These are phyloP conservation scores for Nibea albiflora DNA, from an alignment of 2,113 vertebrate genomes.

Conservation along the genomic window DNA sequence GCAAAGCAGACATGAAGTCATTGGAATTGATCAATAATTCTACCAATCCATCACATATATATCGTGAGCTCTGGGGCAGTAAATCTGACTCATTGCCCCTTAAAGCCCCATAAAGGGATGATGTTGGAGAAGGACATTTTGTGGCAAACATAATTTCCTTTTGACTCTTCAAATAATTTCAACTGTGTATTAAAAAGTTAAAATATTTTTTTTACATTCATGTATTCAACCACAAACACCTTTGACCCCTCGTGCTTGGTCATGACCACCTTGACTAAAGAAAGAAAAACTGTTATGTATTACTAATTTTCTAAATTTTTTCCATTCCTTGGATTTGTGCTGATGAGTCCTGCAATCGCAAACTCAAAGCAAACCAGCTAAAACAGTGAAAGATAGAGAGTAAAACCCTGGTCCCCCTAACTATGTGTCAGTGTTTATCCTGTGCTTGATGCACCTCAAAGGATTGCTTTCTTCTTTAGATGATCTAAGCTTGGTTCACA, in stretches of 20 bases:
- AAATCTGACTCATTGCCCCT: constrained; percentile 52
- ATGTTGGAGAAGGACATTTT: constrained; percentile 17
- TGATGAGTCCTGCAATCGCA: constrained; percentile 16
- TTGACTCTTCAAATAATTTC: background rate
- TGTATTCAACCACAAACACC: background rate
- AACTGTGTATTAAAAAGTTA: background rate
- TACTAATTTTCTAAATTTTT: background rate
- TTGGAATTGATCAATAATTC: constrained; percentile 65
- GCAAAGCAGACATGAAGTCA: constrained; percentile 47
- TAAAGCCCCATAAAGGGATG: constrained; percentile 33
- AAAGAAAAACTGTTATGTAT: background rate
- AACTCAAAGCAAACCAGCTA: constrained; percentile 30
- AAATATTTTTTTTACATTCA: background rate
- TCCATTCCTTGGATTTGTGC: constrained; percentile 23
- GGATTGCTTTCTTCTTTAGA: constrained; percentile 14
- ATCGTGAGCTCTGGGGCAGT: constrained; percentile 54
- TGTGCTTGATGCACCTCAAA: constrained; percentile 44
- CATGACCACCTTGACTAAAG: constrained; percentile 7
- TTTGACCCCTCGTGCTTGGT: constrained; percentile 19
- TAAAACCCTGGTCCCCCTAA: constrained; percentile 25
- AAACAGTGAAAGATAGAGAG: constrained; percentile 19
- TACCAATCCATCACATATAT: constrained; percentile 57
- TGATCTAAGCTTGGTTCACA: constrained; percentile 46
- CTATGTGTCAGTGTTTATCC: constrained; percentile 47
- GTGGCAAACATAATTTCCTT: background rate